Conservation (phyloP, 1,140 invertebrate species). For the Xylocopa sonorina region DNA sequence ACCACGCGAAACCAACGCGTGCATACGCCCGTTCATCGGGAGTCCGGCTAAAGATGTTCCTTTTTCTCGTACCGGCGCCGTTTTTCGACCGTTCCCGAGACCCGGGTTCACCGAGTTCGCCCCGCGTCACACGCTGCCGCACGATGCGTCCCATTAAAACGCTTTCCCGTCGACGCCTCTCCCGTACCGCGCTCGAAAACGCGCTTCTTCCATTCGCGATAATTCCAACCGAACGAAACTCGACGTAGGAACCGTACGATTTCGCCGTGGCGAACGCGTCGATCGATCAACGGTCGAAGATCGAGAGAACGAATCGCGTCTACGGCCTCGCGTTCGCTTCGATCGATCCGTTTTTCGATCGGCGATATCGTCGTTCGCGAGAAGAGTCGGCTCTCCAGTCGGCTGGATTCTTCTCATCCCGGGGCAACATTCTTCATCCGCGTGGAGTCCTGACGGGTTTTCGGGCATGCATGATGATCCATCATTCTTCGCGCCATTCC, state of each 20-base stretch:
- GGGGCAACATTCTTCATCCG: conserved; percentile 67
- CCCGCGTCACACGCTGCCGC: neutral
- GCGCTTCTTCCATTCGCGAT: no score
- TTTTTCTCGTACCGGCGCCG: neutral
- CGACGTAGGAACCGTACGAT: neutral
- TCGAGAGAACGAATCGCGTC: conserved; percentile 3
- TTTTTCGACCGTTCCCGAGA: conserved; percentile 17
- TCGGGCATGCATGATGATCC: conserved; percentile 67
- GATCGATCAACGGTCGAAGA: conserved; percentile 2
- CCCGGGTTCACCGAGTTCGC: neutral
- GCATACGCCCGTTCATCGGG: conserved; percentile 24
- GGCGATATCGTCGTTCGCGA: conserved; percentile 55
- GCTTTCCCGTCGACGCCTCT: neutral
- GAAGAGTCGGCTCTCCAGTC: conserved; percentile 1
- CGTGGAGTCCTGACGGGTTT: conserved; percentile 63
- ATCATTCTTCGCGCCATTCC: conserved; percentile 68
- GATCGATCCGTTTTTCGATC: conserved; percentile 51
- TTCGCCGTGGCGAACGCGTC: neutral
- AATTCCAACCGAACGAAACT: neutral
- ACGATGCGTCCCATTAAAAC: conserved; percentile 7
- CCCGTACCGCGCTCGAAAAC: neutral
- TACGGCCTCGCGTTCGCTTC: conserved; percentile 24
- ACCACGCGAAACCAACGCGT: conserved; percentile 33
- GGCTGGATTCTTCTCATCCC: conserved; percentile 52
- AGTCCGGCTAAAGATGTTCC: neutral